Evolutionary conservation across 1,140 invertebrate genomes (phyloP), one percentile per base, ranked within the genome.

Genomic region (Akabosia matsudoensis): DNA sequence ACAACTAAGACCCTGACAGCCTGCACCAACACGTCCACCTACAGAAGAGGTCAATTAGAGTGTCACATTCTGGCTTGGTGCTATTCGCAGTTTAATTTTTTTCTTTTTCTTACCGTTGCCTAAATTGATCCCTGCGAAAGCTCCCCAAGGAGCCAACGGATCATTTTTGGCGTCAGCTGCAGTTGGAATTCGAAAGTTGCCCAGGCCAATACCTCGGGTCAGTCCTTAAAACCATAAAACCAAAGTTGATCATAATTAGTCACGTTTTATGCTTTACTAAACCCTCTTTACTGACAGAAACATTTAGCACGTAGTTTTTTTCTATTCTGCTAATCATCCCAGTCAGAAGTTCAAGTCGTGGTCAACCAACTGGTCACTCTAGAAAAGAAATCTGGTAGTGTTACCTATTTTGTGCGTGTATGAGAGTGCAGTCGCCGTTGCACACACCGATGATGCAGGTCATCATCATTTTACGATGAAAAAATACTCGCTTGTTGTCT

Each of bases 71-170:
- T n/a, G 4, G 4, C 26, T 24, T 14, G 3, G 26, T 61, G 54
- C 54, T 14, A 67, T 61, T 61, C 13, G 14, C 13, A 61, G 13
- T 61, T 7, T 61, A n/a, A 61, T 22, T 7, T 22, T 56, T 56
- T 56, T 56, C n/a, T 56, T 3, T 22, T 45, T 45, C 37, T 67
- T 67, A 67, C 61, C 54, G 26, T 76, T 22, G 56, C 22, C 77
- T 70, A 30, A 78, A 73, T 78, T 78, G 28, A 78, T 26, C 1
- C 77, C 77, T 28, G 77, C 77, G 52, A 75, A 78, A 24, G 77
- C 77, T 14, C 77, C 77, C 45, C 67, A 78, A 61, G 77, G 77
- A 18, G 52, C 33, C 45, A 75, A 75, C 18, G 77, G 37, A 67
- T 75, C 70, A 30, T 45, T 73, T 31, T 71, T 73, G n/a, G 70